Evolutionary conservation across 2,888 invertebrate species (phyloP).

Genomic region (Adineta ricciae): DNA sequence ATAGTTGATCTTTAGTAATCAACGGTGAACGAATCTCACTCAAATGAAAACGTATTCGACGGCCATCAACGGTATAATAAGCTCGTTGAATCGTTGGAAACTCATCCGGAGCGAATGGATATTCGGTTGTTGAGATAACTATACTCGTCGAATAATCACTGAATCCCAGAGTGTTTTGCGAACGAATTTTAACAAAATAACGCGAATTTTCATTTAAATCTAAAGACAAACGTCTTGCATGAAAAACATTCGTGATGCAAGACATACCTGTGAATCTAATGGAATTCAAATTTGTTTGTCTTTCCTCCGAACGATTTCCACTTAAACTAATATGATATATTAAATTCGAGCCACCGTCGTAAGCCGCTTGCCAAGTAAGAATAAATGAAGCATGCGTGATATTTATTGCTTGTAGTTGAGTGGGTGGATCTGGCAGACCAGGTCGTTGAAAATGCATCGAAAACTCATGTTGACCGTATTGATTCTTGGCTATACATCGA

Average conservation of each 20-base stretch:
- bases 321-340: not conserved
- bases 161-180: not conserved
- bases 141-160: not conserved
- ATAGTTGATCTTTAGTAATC: not conserved
- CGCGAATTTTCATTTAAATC: not conserved
- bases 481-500: not conserved
- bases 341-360: not conserved
- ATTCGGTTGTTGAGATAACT: not conserved
- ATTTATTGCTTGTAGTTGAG: not conserved
- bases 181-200: not conserved
- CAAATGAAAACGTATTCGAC: constrained; percentile 1
- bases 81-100: not conserved
- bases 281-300: not conserved
- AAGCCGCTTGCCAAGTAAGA: not conserved
- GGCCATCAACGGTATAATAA: not conserved
- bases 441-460: constrained; percentile 18
- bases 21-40: not conserved
- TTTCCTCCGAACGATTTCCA: constrained; percentile 11
- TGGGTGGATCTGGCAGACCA: not conserved
- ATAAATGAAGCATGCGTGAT: not conserved
- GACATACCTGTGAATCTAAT: not conserved
- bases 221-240: too few species aligned
- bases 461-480: constrained; percentile 7
- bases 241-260: not conserved
- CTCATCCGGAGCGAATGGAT: not conserved